A percentile compares a stretch with the other conserved stretches of the same genome.
Evolutionary conservation across 2,797 vertebrate species (phyloP).

Genomic region (Otus scops): DNA sequence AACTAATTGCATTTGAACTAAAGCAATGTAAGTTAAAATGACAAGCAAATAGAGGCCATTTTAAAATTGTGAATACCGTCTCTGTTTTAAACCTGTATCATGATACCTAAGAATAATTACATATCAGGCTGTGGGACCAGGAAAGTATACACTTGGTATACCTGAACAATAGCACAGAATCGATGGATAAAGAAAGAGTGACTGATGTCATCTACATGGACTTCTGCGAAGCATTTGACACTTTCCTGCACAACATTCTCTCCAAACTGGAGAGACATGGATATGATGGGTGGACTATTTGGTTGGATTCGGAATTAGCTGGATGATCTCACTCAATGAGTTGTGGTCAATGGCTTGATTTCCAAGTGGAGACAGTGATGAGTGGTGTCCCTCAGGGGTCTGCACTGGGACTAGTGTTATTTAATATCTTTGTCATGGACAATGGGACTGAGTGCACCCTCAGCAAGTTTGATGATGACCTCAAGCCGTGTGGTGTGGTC

Average conservation of each 20-base stretch:
- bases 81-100: not conserved
- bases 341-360: not conserved
- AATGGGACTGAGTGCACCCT: not conserved
- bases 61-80: not conserved
- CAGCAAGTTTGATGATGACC: not conserved
- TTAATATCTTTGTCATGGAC: not conserved
- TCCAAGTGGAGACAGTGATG: rapidly evolving
- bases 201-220: not conserved
- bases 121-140: not conserved
- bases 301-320: not conserved
- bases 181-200: not conserved
- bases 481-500: not conserved
- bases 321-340: not conserved
- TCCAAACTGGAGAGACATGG: not conserved
- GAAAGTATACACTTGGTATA: not conserved
- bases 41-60: not conserved
- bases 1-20: not conserved
- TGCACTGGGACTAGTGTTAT: not conserved
- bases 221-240: not conserved
- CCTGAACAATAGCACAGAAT: not conserved
- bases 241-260: not conserved
- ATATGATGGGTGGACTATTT: not conserved
- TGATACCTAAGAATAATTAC: not conserved
- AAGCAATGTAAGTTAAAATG: not conserved
- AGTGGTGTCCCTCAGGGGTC: not conserved